Base-by-base conservation (phyloP, 2,888 invertebrate species). In the Blomia tropicalis region DNA sequence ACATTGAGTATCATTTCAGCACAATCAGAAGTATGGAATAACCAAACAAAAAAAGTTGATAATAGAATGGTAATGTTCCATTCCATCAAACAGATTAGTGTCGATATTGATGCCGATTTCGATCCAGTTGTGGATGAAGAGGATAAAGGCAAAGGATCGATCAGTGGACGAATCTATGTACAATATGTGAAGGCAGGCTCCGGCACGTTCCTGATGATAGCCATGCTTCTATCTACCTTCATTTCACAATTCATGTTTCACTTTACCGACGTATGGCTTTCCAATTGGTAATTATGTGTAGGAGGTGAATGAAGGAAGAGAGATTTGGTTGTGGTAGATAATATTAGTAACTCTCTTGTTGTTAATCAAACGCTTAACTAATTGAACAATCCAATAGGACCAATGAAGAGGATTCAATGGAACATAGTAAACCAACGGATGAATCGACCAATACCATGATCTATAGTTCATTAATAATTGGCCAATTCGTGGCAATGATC, bases 131-230 rank as follows among this genome's bases (percentile, higher is more conserved):
- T 62, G 25, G 43, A 7, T 3, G 58, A 59, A 29, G 59, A 62
- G 44, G 27, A 41, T 14, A 62, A 62, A 58, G 43, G 53, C 22
- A 59, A 14, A 19, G 63, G 63, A 23, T 65, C 63, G 11, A 62
- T 63, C 3, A 64, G 22, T 27, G 32, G 63, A 2, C 47, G 61
- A n/a, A 69, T 74, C 4, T 77, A 76, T 67, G 66, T 70, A 59
- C 61, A 71, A 2, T 77, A 76, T 67, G 71, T 76, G 62, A 71
- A 69, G 62, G 72, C 74, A 4, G 76, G 77, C 54, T 71, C 71
- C 3, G 72, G 73, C 53, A 70, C 69, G 31, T 67, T 74, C 56
- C 43, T 67, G 2, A 41, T 63, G 31, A 14, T 73, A 0, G 19
- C 73, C 1, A 69, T 75, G 11, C 58, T 72, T 3, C 22, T 75